These are phyloP conservation scores for Trichoplusia ni DNA, from an alignment of 1,140 invertebrate genomes.

Conservation along the genomic window DNA sequence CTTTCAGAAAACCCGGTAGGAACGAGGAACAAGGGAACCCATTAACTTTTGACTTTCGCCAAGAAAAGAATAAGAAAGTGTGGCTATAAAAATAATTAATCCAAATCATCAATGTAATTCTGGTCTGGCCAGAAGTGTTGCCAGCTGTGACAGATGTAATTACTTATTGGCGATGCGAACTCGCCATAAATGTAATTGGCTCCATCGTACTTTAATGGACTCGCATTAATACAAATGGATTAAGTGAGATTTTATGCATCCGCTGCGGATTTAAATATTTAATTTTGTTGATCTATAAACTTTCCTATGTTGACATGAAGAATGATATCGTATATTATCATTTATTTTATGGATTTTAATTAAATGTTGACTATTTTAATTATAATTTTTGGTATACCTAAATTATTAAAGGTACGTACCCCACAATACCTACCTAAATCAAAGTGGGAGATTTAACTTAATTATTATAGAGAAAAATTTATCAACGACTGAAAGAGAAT, in stretches of 20 bases:
- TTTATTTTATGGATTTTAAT: too few relatives aligned
- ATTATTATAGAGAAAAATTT: too few relatives aligned
- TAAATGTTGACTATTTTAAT: too few relatives aligned
- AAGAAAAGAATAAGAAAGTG: conserved; percentile 3
- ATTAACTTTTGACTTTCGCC: conserved; percentile 9
- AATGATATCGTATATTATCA: too few relatives aligned
- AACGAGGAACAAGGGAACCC: too few relatives aligned
- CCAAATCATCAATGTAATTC: conserved; percentile 32
- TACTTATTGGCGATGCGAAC: conserved; percentile 27
- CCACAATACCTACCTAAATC: too few relatives aligned
- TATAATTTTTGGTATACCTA: too few relatives aligned
- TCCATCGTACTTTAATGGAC: conserved; percentile 27
- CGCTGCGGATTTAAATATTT: conserved; percentile 14
- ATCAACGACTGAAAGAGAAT: too few relatives aligned
- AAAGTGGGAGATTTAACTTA: too few relatives aligned
- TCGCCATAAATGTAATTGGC: conserved; percentile 26
- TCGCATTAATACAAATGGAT: conserved; percentile 27
- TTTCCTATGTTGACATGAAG: neutral
- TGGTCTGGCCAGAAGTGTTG: conserved; percentile 17
- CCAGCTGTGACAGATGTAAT: conserved; percentile 33
- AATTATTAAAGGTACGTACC: too few relatives aligned
- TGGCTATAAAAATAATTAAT: conserved; percentile 23
- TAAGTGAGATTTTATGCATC: conserved; percentile 25
- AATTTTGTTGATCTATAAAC: neutral
- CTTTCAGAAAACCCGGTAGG: too few relatives aligned